A percentile compares a stretch with the other conserved stretches of the same genome.
Evolutionary conservation across 2,888 invertebrate genomes (phyloP).

Genomic region (Conchocele bisecta): DNA sequence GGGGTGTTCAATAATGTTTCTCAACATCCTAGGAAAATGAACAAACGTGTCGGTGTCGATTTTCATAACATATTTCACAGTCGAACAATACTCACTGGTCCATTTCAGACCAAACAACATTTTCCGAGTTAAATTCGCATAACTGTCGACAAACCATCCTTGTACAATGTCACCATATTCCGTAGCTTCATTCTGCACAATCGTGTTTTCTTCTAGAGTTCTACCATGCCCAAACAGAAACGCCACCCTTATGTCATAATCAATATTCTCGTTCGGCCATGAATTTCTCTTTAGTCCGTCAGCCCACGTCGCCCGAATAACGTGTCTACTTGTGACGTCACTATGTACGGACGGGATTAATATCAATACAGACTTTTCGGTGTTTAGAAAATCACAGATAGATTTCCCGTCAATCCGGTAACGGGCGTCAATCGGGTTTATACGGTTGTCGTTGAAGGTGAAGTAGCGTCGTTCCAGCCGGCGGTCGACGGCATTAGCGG

Average conservation of each 20-base stretch:
- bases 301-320: not conserved
- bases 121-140: constrained; percentile 2
- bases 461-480: too few relatives aligned
- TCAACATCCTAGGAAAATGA: not conserved
- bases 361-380: not conserved
- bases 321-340: not conserved
- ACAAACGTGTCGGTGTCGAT: not conserved
- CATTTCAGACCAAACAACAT: constrained; percentile 13
- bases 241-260: too few relatives aligned
- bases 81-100: not conserved
- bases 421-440: too few relatives aligned
- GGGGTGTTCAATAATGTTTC: not conserved
- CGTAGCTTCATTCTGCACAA: not conserved
- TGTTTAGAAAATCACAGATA: too few relatives aligned
- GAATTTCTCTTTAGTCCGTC: not conserved
- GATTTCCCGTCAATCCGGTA: too few relatives aligned
- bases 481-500: too few relatives aligned
- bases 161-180: constrained; percentile 1
- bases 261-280: too few relatives aligned
- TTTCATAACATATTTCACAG: not conserved
- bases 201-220: too few relatives aligned
- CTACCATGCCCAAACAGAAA: too few relatives aligned
- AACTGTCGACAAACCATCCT: constrained; percentile 11
- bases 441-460: too few relatives aligned
- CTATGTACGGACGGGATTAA: not conserved